Base-by-base conservation (phyloP, 2,113 vertebrate species). In the Silurus glanis region DNA sequence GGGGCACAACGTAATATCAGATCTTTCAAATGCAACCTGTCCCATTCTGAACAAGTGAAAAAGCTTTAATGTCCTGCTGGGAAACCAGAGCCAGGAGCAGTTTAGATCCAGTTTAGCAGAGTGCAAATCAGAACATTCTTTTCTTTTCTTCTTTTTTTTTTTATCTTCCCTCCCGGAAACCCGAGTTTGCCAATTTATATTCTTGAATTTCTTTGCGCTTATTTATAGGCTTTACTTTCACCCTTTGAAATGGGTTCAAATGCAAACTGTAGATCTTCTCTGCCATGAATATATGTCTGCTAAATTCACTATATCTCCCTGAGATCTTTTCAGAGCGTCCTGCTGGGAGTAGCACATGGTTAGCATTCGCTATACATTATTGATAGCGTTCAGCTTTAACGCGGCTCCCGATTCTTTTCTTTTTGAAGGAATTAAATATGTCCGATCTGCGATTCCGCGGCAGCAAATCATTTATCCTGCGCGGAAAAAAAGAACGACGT, bases 151-250 rank as follows among this genome's bases (percentile, higher is more conserved):
- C 12, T 76, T 13, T 25, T 37, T 10, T 17, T 17, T 51, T 53
- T 12, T 51, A 3, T 71, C 2, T 13, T 13, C 51, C 13, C 59
- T 2, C 25, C 58, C n/a, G 21, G 75, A 69, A 56, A 79, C 19
- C 55, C n/a, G n/a, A 85, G 47, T 56, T 49, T 51, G 25, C 25
- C 62, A 56, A 80, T 79, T 69, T 85, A 80, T 86, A 80, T 49
- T 47, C 76, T 80, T 80, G 25, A 71, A 37, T 59, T 71, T 55
- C 76, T 69, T 59, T 64, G 19, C 71, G 28, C 64, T 69, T 86
- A 86, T 86, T 86, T 80, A 86, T 86, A 86, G 84, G 23, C 53
- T 64, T 56, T 71, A 71, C 62, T 55, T 61, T 61, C 28, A 28
- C 55, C 28, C 78, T 61, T 86, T 86, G 56, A 74, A 72, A 74